These are phyloP conservation scores for Stenotaenia linearis DNA, from an alignment of 2,888 invertebrate genomes.

Conservation along the genomic window DNA sequence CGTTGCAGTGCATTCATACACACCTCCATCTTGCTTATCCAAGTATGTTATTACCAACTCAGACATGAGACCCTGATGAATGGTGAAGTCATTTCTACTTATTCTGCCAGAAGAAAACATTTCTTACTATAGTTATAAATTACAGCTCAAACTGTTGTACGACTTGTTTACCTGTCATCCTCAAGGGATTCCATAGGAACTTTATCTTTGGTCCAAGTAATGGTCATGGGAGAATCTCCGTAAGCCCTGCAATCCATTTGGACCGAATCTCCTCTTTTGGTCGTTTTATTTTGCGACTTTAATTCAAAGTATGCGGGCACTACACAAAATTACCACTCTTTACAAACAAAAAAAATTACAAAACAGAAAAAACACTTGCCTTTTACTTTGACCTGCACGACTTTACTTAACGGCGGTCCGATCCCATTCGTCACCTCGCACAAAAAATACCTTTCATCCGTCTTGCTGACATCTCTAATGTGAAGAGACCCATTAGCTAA, in stretches of 20 bases:
- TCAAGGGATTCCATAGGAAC: constrained; percentile 8
- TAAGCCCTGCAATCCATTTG: constrained; percentile 86
- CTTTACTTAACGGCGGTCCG: constrained; percentile 10
- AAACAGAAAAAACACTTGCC: not conserved
- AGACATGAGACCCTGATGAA: constrained; percentile 15
- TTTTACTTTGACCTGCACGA: constrained; percentile 24
- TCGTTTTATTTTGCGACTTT: constrained; percentile 84
- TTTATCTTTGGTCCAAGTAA: constrained; percentile 60
- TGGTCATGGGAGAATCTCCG: constrained; percentile 90
- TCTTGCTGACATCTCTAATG: not conserved
- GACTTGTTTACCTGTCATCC: constrained; percentile 26
- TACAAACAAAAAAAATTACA: too few relatives aligned
- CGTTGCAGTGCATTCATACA: constrained; percentile 1
- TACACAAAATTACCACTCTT: constrained; percentile 42
- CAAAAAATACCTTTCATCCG: constrained; percentile 24
- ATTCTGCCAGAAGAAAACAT: constrained; percentile 17
- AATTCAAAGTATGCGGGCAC: constrained; percentile 91
- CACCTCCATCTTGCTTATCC: constrained; percentile 3
- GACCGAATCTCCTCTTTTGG: constrained; percentile 81
- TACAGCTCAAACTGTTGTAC: not conserved
- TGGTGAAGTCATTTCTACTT: constrained; percentile 19
- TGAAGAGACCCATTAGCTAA: constrained; percentile 16
- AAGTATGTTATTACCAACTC: constrained; percentile 22
- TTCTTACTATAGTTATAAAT: not conserved
- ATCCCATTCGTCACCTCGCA: constrained; percentile 26